These are phyloP conservation scores for Acestrorhynchus altus DNA, from an alignment of 2,797 vertebrate species.

Conservation along the genomic window DNA sequence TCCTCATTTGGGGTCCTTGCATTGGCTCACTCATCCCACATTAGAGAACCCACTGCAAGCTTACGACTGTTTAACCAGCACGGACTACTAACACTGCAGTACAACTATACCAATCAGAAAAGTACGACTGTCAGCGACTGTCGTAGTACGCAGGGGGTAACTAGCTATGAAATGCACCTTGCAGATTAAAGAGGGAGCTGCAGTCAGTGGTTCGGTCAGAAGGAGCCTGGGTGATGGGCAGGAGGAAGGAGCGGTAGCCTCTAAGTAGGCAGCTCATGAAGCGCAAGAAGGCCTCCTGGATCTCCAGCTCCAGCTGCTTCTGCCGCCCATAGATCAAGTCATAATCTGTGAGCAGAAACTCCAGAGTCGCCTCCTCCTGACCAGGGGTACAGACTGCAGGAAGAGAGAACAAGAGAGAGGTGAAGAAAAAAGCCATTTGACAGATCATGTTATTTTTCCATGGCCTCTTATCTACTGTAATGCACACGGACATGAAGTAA, in stretches of 20 bases:
- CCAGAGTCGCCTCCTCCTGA: constrained; percentile 89
- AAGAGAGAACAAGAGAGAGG: neutral
- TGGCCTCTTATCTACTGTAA: neutral
- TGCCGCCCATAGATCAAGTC: constrained; percentile 88
- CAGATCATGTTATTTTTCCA: neutral
- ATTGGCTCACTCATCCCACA: too few relatives aligned
- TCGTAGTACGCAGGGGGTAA: too few relatives aligned
- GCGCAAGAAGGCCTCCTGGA: constrained; percentile 89
- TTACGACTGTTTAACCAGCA: too few relatives aligned
- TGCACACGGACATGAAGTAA: neutral
- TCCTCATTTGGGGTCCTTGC: too few relatives aligned
- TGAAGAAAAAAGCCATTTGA: neutral
- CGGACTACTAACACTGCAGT: too few relatives aligned
- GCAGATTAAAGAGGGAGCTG: constrained; percentile 90
- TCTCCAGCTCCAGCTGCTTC: constrained; percentile 92
- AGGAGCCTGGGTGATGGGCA: constrained; percentile 87
- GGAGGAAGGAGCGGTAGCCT: constrained; percentile 88
- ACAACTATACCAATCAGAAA: neutral
- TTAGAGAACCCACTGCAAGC: too few relatives aligned
- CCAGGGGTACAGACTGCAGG: constrained; percentile 85
- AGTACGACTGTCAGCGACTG: too few relatives aligned
- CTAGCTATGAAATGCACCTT: constrained; percentile 74
- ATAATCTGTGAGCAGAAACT: constrained; percentile 90
- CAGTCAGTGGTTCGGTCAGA: constrained; percentile 86
- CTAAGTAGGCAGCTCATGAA: constrained; percentile 92